Percentiles rank a stretch among this genome's conserved stretches.
Evolutionary conservation across 2,888 invertebrate species (phyloP).

Genomic region (Anorthoa munda): DNA sequence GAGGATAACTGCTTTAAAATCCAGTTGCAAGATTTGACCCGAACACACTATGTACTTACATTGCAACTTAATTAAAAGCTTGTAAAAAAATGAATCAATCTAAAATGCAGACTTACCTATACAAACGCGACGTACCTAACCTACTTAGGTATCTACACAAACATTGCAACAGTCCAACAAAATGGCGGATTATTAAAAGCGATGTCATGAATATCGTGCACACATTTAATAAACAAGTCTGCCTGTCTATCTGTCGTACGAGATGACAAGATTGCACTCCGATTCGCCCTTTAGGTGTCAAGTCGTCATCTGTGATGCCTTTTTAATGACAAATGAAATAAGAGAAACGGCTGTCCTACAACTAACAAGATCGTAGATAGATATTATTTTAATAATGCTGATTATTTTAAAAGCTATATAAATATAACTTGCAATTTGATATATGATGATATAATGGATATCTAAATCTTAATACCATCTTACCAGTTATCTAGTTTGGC

Average conservation of each 20-base stretch:
- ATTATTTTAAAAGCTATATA: no score
- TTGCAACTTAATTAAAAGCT: no score
- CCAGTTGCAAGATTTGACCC: no score
- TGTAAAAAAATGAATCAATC: not conserved
- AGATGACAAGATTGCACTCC: slow-evolving; percentile 84
- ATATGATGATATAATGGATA: no score
- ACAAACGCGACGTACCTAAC: not conserved
- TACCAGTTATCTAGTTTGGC: not conserved
- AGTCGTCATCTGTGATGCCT: slow-evolving; percentile 20
- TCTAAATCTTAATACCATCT: not conserved
- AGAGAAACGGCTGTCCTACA: slow-evolving; percentile 13
- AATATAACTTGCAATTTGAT: no score
- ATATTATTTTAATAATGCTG: no score
- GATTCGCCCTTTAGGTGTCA: slow-evolving; percentile 63
- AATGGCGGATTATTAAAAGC: slow-evolving; percentile 55
- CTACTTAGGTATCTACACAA: not conserved
- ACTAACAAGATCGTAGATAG: not conserved
- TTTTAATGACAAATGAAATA: slow-evolving; percentile 24
- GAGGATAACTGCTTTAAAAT: no score
- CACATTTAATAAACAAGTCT: slow-evolving; percentile 69
- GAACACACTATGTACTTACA: no score
- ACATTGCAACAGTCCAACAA: slow-evolving; percentile 20
- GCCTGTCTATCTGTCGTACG: slow-evolving; percentile 79
- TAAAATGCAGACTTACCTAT: not conserved
- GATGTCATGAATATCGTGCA: slow-evolving; percentile 59